Evolutionary conservation across 64 coral and sea anemone genomes (phyloP).

Genomic region (Astreopora myriophthalma): DNA sequence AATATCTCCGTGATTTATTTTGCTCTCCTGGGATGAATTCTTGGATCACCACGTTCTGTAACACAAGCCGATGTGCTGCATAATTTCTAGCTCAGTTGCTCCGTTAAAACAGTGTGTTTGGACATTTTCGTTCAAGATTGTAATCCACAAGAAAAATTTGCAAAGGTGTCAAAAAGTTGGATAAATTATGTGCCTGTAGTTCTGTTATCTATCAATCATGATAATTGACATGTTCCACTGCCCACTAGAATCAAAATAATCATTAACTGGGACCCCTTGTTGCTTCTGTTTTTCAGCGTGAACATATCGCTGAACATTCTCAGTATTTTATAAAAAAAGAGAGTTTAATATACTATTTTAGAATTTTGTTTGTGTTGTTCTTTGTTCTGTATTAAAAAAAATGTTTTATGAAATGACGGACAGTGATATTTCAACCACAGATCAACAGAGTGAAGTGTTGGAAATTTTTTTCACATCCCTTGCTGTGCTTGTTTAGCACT

Average conservation of each 20-base stretch:
- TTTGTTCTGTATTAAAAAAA: background rate
- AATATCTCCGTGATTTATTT: background rate
- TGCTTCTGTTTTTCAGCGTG: background rate
- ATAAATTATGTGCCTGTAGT: background rate
- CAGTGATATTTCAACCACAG: background rate
- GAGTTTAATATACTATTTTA: background rate
- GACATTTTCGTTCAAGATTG: background rate
- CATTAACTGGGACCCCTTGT: background rate
- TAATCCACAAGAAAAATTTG: too few relatives aligned
- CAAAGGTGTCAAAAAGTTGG: background rate
- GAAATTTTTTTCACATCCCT: background rate
- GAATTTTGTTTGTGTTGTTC: background rate
- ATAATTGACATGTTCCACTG: background rate
- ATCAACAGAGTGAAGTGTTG: background rate
- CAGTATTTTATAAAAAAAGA: background rate
- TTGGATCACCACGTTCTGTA: background rate
- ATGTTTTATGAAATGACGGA: background rate
- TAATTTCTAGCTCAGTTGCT: too few relatives aligned
- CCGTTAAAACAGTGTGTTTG: too few relatives aligned
- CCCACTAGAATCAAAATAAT: background rate
- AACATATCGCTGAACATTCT: background rate
- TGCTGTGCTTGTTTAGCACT: constrained; percentile 12
- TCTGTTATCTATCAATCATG: background rate
- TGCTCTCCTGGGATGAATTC: background rate
- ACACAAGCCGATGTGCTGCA: background rate